Base-by-base conservation (phyloP, 2,113 vertebrate species). In the Heptranchias perlo region DNA sequence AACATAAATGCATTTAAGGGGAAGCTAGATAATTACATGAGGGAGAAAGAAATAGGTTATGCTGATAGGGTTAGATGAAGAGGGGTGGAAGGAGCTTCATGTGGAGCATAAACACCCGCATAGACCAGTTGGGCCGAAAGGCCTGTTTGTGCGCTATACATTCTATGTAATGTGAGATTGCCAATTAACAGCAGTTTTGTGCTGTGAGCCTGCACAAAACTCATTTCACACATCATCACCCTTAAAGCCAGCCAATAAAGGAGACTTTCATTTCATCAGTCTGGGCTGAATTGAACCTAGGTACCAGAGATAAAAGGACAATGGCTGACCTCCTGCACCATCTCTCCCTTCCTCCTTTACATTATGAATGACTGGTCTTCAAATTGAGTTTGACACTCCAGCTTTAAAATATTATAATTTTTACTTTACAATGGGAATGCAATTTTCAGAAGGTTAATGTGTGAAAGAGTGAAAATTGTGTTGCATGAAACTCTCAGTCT, bases 371-470 rank as follows among this genome's bases (percentile, higher is more conserved):
- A 92, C 16, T 54, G 35, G 35, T 39, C 58, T 93, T 62, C 6
- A 62, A n/a, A 93, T 93, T 61, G 58, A 39, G 35, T 64, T 62
- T n/a, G 89, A 93, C 21, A 39, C 35, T 62, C 78, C 89, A 62
- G 58, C 58, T 62, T 62, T 61, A 93, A 93, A 62, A 93, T 93
- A 62, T 62, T 61, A 82, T 82, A 47, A 93, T 93, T 93, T 62
- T 21, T 62, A 39, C 58, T 44, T 1, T 64, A 62, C 58, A 44
- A 93, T 23, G 89, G 31, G n/a, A 64, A 93, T 28, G 28, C 64
- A 95, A 95, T 95, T 95, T 69, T 95, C 39, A 49, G 25, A 69
- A 67, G 47, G 64, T 95, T 95, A 49, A 13, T 67, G 64, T 52
- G 94, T 49, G 61, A 69, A 65, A 65, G 61, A 44, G 39, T 65